Percentiles rank a stretch among this genome's conserved stretches.
phyloP scores from a whole-genome alignment of 2,888 invertebrate species.

The Eupithecia inturbata region DNA sequence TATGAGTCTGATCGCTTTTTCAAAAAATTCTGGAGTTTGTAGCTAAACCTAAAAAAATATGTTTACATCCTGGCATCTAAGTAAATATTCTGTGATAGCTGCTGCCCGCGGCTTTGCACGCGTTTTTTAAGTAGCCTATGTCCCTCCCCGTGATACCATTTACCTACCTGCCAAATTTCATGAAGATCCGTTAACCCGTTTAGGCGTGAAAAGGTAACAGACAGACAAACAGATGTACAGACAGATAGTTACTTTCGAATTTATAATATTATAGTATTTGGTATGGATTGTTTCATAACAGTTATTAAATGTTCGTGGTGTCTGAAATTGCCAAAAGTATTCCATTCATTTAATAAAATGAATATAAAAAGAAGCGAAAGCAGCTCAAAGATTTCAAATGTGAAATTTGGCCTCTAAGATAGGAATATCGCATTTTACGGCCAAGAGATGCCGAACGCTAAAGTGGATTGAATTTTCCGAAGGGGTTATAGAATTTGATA shows the following conservation, averaged over 20 bases:
- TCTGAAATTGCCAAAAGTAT: slow-evolving; percentile 11
- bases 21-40: background rate
- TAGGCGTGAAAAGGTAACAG: too few species aligned
- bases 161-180: too few species aligned
- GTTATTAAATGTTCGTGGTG: background rate
- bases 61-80: background rate
- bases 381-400: slow-evolving; percentile 16
- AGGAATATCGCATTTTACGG: slow-evolving; percentile 43
- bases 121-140: too few species aligned
- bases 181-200: too few species aligned
- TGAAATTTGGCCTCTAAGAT: slow-evolving; percentile 31
- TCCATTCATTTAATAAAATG: background rate
- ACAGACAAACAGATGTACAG: too few species aligned
- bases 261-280: too few species aligned
- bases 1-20: background rate
- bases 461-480: slow-evolving; percentile 52
- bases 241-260: too few species aligned
- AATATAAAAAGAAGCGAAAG: slow-evolving; percentile 3
- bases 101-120: too few species aligned
- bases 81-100: slow-evolving; percentile 1
- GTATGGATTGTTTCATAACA: slow-evolving; percentile 1
- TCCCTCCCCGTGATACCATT: too few species aligned
- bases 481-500: slow-evolving; percentile 43
- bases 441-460: slow-evolving; percentile 44
- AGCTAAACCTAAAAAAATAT: background rate